A percentile compares a stretch with the other conserved stretches of the same genome.
phyloP scores from a whole-genome alignment of 2,797 vertebrate genomes.

The Gadopsis marmoratus region DNA sequence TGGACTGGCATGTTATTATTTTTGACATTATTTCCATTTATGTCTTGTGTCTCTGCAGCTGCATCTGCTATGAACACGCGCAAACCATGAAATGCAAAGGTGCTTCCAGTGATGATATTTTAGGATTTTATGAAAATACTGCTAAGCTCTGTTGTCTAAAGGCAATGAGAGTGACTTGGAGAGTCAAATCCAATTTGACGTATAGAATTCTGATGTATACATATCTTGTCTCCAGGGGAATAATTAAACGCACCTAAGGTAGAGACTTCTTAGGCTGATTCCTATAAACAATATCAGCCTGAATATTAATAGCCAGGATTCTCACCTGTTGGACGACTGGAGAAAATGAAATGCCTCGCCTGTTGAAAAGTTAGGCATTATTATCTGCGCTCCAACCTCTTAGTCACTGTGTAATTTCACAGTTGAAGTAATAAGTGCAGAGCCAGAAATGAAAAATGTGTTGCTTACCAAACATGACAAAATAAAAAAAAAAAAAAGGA shows the following conservation, averaged over 20 bases:
- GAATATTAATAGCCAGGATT: conserved; percentile 38
- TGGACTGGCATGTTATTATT: neutral
- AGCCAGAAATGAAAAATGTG: conserved; percentile 28
- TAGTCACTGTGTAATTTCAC: conserved; percentile 38
- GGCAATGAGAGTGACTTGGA: neutral
- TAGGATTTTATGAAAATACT: neutral
- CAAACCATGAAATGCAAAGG: neutral
- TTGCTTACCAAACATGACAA: conserved; percentile 31
- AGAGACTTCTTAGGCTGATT: neutral
- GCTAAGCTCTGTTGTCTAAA: neutral
- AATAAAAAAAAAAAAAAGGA: conserved; percentile 1
- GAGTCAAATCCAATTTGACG: neutral
- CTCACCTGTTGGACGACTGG: conserved; percentile 4
- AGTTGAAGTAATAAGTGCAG: conserved; percentile 12
- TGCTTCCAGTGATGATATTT: neutral
- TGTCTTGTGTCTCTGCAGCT: neutral
- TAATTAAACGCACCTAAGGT: conserved; percentile 8
- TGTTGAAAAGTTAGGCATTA: conserved; percentile 18
- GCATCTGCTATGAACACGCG: neutral
- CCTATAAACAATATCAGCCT: conserved; percentile 24
- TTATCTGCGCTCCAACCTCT: conserved; percentile 21
- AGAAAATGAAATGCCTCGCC: neutral
- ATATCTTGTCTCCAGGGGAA: neutral
- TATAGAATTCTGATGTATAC: neutral
- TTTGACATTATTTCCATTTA: neutral